phyloP scores from a whole-genome alignment of 2,797 vertebrate genomes.

The Lophotriccus pileatus region DNA sequence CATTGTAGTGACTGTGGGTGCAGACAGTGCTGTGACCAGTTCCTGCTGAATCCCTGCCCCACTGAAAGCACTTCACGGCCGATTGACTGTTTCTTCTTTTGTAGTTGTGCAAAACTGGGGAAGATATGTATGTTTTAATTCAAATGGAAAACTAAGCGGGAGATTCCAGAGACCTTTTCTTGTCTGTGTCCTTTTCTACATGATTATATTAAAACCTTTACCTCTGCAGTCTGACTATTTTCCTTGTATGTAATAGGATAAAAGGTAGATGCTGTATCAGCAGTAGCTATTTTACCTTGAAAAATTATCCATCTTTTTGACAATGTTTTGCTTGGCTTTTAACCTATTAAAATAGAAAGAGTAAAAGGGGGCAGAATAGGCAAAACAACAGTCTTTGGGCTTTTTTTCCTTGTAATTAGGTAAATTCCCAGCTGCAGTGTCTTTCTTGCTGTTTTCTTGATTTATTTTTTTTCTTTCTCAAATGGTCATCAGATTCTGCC shows the following conservation, averaged over 20 bases:
- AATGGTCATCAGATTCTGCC: background rate
- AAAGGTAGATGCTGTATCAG: background rate
- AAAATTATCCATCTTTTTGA: background rate
- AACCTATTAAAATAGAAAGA: background rate
- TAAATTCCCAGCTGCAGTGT: background rate
- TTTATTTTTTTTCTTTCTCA: background rate
- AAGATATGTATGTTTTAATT: background rate
- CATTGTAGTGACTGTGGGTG: background rate
- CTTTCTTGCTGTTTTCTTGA: background rate
- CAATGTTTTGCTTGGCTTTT: background rate
- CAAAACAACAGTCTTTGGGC: background rate
- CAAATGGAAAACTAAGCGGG: background rate
- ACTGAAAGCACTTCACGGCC: background rate
- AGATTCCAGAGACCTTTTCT: background rate
- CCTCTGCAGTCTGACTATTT: background rate
- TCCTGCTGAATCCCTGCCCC: conserved; percentile 7
- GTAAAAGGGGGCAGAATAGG: background rate
- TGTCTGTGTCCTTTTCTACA: background rate
- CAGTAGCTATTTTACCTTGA: background rate
- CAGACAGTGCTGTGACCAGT: background rate
- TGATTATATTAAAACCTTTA: background rate
- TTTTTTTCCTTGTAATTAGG: background rate
- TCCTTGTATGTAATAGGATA: background rate
- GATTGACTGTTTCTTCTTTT: background rate
- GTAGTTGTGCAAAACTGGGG: background rate